Conservation (phyloP, 2,888 invertebrate genomes). For the Melanotus villosus region DNA sequence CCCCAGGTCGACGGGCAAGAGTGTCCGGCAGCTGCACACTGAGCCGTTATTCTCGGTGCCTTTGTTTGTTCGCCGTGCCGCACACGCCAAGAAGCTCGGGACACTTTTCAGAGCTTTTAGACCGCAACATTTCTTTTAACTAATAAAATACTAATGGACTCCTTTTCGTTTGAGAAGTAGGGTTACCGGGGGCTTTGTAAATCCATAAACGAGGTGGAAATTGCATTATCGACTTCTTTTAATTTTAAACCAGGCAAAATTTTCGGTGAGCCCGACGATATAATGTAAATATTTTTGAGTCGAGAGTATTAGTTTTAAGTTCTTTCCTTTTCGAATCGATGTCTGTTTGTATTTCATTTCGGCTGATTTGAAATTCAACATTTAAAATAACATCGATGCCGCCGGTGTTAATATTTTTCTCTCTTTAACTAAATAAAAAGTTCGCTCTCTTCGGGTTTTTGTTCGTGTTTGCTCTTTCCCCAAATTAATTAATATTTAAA, state of each 20-base stretch:
- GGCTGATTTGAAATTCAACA: slow-evolving; percentile 19
- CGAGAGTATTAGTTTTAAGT: slow-evolving; percentile 12
- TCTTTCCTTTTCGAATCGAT: slow-evolving; percentile 1
- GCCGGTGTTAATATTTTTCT: slow-evolving; percentile 12
- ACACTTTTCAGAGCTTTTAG: slow-evolving; percentile 41
- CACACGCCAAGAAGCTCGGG: slow-evolving; percentile 26
- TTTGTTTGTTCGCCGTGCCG: slow-evolving; percentile 30
- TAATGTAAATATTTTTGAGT: slow-evolving; percentile 22
- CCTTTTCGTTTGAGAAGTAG: slow-evolving; percentile 9
- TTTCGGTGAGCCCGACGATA: neutral
- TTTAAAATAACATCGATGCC: slow-evolving; percentile 31
- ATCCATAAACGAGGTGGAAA: neutral
- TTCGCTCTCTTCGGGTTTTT: neutral
- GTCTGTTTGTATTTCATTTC: slow-evolving; percentile 31
- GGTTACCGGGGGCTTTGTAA: neutral
- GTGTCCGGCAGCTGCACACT: slow-evolving; percentile 39
- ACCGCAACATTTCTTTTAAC: slow-evolving; percentile 35
- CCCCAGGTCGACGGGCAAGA: slow-evolving; percentile 51
- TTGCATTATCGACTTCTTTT: neutral
- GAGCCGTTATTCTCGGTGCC: slow-evolving; percentile 27
- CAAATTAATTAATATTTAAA: slow-evolving; percentile 23
- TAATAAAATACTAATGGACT: slow-evolving; percentile 41
- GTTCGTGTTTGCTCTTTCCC: slow-evolving; percentile 15
- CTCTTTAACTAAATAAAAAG: slow-evolving; percentile 18
- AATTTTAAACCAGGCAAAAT: slow-evolving; percentile 7